These are phyloP conservation scores for Falco peregrinus DNA, from an alignment of 2,797 vertebrate genomes.

Conservation along the genomic window DNA sequence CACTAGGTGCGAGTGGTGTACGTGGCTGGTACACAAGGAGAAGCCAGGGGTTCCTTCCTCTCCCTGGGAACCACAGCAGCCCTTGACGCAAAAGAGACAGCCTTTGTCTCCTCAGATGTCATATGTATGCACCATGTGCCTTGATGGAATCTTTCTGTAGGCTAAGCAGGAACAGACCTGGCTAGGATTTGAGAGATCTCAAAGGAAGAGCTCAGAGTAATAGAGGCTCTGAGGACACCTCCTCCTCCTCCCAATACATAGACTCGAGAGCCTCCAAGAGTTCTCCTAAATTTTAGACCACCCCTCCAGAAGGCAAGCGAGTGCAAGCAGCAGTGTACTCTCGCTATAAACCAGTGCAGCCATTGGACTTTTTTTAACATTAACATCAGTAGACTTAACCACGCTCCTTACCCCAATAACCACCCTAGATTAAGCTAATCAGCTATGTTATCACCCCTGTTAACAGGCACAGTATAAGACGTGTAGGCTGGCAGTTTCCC, in stretches of 20 bases:
- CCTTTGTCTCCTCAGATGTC: not conserved
- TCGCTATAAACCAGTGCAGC: not conserved
- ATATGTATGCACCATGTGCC: fast-evolving
- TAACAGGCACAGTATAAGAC: no score
- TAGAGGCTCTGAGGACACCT: not conserved
- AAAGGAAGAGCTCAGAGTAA: not conserved
- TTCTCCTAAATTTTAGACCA: not conserved
- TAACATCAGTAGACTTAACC: not conserved
- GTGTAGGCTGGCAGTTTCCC: not conserved
- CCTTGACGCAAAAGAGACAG: not conserved
- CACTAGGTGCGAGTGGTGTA: fast-evolving
- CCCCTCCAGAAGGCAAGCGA: not conserved
- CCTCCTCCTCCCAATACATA: not conserved
- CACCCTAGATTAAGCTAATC: not conserved
- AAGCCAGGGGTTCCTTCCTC: not conserved
- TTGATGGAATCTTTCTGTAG: not conserved
- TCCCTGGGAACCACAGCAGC: not conserved
- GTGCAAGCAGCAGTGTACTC: not conserved
- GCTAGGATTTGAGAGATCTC: not conserved
- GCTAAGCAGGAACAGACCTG: not conserved
- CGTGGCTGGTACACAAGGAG: not conserved
- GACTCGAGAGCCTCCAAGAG: not conserved
- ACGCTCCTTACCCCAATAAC: not conserved
- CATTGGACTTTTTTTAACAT: not conserved
- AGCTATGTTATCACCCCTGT: not conserved